Evolutionary conservation across 1,140 invertebrate species (phyloP).

Genomic region (Zeugodacus cucurbitae): DNA sequence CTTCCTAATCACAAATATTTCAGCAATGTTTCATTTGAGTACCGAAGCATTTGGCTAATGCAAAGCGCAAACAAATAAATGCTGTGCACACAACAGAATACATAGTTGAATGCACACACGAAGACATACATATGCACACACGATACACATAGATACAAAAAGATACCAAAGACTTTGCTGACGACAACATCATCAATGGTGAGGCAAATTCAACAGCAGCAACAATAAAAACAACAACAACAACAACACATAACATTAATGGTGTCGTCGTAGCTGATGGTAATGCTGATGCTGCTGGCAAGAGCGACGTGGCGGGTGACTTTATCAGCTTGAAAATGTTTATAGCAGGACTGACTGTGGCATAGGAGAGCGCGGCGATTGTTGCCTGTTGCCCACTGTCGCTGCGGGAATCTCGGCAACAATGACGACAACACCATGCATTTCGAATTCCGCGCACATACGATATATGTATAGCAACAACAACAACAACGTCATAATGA

Average conservation of each 20-base stretch:
- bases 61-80: constrained; percentile 27
- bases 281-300: constrained; percentile 11
- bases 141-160: background rate
- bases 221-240: background rate
- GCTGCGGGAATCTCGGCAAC: constrained; percentile 4
- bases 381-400: background rate
- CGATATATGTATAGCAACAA: background rate
- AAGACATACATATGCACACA: background rate
- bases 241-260: background rate
- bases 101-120: background rate
- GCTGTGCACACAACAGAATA: background rate
- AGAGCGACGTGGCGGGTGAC: constrained; percentile 29
- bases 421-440: constrained; percentile 16
- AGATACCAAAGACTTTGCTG: background rate
- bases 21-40: constrained; percentile 35
- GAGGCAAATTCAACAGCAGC: background rate
- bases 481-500: constrained; percentile 17
- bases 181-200: constrained; percentile 24
- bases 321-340: constrained; percentile 28
- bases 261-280: constrained; percentile 27
- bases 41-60: constrained; percentile 37
- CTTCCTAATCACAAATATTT: constrained; percentile 28
- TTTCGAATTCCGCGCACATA: constrained; percentile 19
- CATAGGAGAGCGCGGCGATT: background rate
- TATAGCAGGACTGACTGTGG: background rate